Conservation (phyloP, 2,797 vertebrate species). For the Dallia pectoralis region DNA sequence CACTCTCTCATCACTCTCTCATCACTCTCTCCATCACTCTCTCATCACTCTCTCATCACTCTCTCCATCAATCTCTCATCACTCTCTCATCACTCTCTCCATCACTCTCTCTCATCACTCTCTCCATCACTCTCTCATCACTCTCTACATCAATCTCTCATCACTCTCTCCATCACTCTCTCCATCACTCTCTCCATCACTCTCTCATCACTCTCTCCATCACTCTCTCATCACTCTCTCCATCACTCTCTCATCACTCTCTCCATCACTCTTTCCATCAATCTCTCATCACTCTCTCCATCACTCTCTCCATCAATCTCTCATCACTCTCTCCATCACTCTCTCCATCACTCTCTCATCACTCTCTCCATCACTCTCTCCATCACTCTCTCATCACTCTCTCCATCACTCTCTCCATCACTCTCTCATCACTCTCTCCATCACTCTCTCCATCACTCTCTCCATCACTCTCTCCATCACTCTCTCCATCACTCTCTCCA, state of each 20-base stretch:
- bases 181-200: neutral
- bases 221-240: constrained; percentile 11
- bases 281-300: constrained; percentile 5
- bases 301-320: constrained; percentile 27
- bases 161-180: constrained; percentile 28
- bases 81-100: neutral
- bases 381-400: neutral
- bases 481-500: neutral
- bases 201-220: constrained; percentile 34
- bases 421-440: constrained; percentile 8
- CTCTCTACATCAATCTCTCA: constrained; percentile 21
- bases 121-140: neutral
- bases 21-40: neutral
- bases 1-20: too few species aligned
- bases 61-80: neutral
- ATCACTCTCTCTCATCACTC: neutral
- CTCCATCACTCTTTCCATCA: constrained; percentile 11
- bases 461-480: neutral
- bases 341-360: constrained; percentile 25
- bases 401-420: constrained; percentile 24
- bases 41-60: neutral
- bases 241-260: constrained; percentile 31
- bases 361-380: constrained; percentile 13
- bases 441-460: neutral
- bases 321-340: neutral